Evolutionary conservation across 2,797 vertebrate genomes (phyloP).

Genomic region (Pseudopleuronectes americanus): DNA sequence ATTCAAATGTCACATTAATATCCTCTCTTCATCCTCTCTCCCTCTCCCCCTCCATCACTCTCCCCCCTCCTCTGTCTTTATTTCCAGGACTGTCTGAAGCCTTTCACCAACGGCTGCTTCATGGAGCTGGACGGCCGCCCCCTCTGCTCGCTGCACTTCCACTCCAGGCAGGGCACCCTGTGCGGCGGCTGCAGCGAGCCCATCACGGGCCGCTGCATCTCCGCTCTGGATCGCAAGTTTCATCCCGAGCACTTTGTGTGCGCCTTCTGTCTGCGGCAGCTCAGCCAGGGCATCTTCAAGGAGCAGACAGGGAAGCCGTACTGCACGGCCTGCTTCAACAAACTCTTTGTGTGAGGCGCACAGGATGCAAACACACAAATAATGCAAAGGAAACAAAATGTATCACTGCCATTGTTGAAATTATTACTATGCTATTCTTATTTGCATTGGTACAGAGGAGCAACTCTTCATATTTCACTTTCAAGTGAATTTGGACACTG

Average conservation of each 20-base stretch:
- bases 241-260: slow-evolving; percentile 95
- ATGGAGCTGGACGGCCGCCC: slow-evolving; percentile 88
- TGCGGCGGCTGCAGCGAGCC: slow-evolving; percentile 86
- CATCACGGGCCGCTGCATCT: slow-evolving; percentile 87
- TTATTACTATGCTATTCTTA: neutral
- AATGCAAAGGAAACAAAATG: neutral
- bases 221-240: slow-evolving; percentile 86
- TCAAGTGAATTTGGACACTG: slow-evolving; percentile 5
- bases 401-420: neutral
- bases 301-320: slow-evolving; percentile 87
- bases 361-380: neutral
- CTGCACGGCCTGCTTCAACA: slow-evolving; percentile 86
- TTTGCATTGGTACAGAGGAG: slow-evolving; percentile 18
- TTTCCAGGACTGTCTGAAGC: slow-evolving; percentile 87
- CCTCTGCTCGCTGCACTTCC: slow-evolving; percentile 90
- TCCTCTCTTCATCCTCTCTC: neutral
- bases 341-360: slow-evolving; percentile 84
- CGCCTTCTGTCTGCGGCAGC: slow-evolving; percentile 88
- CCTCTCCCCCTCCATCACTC: neutral
- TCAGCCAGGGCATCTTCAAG: slow-evolving; percentile 89
- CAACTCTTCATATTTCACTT: slow-evolving; percentile 18
- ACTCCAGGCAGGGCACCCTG: slow-evolving; percentile 87
- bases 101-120: slow-evolving; percentile 85
- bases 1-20: too few relatives aligned
- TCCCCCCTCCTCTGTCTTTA: neutral